A percentile compares a stretch with the other conserved stretches of the same genome.
Conservation (phyloP, 2,113 vertebrate genomes). For the Pteronura brasiliensis region DNA sequence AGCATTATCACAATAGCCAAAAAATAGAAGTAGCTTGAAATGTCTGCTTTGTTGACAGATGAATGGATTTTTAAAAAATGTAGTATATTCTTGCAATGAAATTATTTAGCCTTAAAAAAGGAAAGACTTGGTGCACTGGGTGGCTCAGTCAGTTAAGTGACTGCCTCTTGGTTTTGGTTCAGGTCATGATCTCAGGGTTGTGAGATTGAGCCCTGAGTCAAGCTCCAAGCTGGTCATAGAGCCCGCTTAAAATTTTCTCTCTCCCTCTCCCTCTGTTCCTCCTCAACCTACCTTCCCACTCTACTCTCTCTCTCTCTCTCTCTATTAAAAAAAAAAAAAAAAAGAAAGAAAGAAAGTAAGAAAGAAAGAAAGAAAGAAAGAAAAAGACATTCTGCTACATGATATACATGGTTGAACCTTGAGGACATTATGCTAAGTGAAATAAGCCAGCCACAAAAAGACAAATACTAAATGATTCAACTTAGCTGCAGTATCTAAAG, state of each 20-base stretch:
- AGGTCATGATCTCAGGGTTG: neutral
- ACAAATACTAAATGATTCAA: neutral
- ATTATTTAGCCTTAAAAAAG: neutral
- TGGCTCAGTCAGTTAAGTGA: neutral
- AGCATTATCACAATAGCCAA: neutral
- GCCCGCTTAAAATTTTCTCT: neutral
- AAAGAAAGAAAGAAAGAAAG: neutral
- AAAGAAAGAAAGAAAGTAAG: neutral
- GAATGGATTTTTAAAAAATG: neutral
- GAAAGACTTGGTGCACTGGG: neutral
- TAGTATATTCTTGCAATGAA: neutral
- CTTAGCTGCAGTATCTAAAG: neutral
- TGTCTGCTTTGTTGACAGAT: neutral
- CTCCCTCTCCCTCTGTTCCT: neutral
- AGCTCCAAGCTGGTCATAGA: neutral
- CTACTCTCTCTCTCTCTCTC: neutral
- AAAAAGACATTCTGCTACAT: neutral
- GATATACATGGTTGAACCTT: neutral
- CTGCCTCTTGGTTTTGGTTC: neutral
- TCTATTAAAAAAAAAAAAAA: neutral
- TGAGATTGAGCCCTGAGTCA: neutral
- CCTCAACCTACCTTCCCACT: neutral
- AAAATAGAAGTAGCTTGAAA: neutral
- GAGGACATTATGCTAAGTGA: neutral
- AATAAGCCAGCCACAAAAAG: neutral